These are phyloP conservation scores for Callospermophilus lateralis DNA, from an alignment of 2,113 vertebrate genomes.

Conservation along the genomic window DNA sequence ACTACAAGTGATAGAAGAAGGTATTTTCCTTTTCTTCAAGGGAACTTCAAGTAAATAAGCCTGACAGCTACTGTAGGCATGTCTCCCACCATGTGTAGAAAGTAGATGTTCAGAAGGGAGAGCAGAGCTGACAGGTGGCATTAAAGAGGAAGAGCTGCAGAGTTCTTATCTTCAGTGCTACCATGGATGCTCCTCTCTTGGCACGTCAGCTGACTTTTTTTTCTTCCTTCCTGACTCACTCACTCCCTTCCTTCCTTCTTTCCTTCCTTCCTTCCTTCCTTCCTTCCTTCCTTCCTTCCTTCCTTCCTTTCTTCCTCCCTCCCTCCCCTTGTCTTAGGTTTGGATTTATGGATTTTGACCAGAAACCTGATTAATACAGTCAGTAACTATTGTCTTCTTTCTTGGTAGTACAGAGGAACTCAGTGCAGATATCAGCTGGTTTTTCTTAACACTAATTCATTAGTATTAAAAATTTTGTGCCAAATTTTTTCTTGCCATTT, in stretches of 20 bases:
- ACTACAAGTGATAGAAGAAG: background rate
- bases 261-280: background rate
- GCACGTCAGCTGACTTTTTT: background rate
- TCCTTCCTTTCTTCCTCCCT: background rate
- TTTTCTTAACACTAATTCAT: slow-evolving; percentile 7
- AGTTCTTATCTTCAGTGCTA: background rate
- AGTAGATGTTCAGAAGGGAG: background rate
- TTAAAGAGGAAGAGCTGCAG: background rate
- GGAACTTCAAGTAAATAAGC: background rate
- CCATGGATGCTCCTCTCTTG: background rate
- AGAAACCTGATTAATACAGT: background rate
- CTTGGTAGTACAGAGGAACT: background rate
- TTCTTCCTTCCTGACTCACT: no score
- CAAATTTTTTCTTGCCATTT: background rate
- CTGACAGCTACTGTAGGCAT: background rate
- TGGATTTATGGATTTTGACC: background rate
- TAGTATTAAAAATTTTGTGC: slow-evolving; percentile 11
- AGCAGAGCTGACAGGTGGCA: background rate
- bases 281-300: background rate
- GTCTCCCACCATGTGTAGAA: background rate
- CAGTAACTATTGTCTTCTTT: slow-evolving; percentile 20
- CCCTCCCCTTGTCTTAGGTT: background rate
- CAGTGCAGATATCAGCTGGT: background rate
- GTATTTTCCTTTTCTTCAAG: background rate
- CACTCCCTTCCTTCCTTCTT: background rate